Percentiles rank a stretch among this genome's conserved stretches.
These are phyloP conservation scores for Drosophila paranaensis DNA, from an alignment of 2,888 invertebrate genomes.

Conservation along the genomic window DNA sequence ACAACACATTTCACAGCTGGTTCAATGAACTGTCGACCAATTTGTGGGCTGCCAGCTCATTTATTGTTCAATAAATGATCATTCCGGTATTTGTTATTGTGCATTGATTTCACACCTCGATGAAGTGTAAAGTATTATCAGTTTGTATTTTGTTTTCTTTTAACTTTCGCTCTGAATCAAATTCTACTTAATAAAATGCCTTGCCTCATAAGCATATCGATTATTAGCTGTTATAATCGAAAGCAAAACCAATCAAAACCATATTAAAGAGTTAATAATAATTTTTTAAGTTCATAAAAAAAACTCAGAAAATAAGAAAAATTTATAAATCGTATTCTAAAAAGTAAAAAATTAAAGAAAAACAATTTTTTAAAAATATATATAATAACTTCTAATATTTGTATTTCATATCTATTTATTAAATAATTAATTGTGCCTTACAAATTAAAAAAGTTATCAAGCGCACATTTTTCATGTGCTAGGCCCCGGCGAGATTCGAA, in stretches of 20 bases:
- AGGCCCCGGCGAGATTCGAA: constrained; percentile 85
- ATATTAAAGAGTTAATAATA: background rate
- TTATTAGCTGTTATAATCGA: background rate
- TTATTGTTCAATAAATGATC: constrained; percentile 59
- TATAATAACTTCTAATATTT: too few species aligned
- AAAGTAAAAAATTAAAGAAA: too few species aligned
- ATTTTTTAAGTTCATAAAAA: background rate
- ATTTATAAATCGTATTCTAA: too few species aligned
- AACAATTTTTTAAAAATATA: too few species aligned
- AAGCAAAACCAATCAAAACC: background rate
- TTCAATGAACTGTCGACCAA: constrained; percentile 67
- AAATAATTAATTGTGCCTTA: too few species aligned
- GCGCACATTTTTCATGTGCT: constrained; percentile 29
- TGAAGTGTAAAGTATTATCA: constrained; percentile 7
- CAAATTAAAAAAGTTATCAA: too few species aligned
- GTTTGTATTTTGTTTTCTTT: constrained; percentile 12
- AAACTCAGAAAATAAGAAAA: too few species aligned
- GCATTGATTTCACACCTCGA: constrained; percentile 60
- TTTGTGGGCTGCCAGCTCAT: constrained; percentile 49
- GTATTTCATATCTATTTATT: too few species aligned
- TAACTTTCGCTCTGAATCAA: background rate
- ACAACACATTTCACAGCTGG: constrained; percentile 33
- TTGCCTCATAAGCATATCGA: background rate
- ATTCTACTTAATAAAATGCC: background rate
- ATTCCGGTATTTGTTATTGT: constrained; percentile 54